These are phyloP conservation scores for Danaus melanippus DNA, from an alignment of 1,140 invertebrate species.

Conservation along the genomic window DNA sequence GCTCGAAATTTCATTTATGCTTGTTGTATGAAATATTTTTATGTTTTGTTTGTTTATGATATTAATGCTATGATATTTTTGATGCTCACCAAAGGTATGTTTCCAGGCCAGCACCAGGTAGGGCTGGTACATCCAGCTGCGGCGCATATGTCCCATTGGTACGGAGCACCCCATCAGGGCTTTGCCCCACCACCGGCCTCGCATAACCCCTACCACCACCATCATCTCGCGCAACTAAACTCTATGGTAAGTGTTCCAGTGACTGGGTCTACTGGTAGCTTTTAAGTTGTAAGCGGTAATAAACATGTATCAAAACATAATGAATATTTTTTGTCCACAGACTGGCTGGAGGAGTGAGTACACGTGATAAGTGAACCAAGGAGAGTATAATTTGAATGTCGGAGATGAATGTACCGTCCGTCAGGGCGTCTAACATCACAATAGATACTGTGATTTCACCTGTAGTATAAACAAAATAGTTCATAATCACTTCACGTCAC, in stretches of 20 bases:
- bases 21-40: no score
- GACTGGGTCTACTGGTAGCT: neutral
- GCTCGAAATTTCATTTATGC: neutral
- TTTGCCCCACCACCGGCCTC: slow-evolving; percentile 60
- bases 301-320: neutral
- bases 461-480: slow-evolving; percentile 22
- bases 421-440: slow-evolving; percentile 32
- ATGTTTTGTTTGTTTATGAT: no score
- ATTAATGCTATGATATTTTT: no score
- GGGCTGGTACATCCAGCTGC: slow-evolving; percentile 61
- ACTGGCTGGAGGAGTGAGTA: slow-evolving; percentile 69
- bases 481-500: slow-evolving; percentile 37
- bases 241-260: slow-evolving; percentile 50
- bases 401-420: slow-evolving; percentile 22
- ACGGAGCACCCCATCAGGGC: slow-evolving; percentile 63
- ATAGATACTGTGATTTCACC: slow-evolving; percentile 49
- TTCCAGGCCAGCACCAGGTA: slow-evolving; percentile 62
- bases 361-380: slow-evolving; percentile 64
- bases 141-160: slow-evolving; percentile 69
- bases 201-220: slow-evolving; percentile 64
- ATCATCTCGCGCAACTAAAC: slow-evolving; percentile 64
- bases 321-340: slow-evolving; percentile 36
- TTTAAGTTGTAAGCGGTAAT: no score
- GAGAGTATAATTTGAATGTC: slow-evolving; percentile 32
- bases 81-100: slow-evolving; percentile 1